These are phyloP conservation scores for Tricholaema leucomelas DNA, from an alignment of 2,113 vertebrate species.

Conservation along the genomic window DNA sequence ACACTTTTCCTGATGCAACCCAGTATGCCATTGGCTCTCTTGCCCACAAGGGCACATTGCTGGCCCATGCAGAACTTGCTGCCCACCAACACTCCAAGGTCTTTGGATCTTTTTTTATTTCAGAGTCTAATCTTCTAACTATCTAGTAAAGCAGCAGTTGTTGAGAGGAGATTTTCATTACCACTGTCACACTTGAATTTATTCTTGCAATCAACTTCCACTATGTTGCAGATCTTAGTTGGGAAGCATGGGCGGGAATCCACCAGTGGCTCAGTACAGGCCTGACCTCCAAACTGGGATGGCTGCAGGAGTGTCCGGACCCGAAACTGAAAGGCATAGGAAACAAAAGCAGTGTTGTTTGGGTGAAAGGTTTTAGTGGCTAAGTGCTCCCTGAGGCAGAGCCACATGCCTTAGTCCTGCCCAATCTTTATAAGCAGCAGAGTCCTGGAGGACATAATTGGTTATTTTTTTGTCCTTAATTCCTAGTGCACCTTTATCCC, in stretches of 20 bases:
- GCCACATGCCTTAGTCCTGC: not conserved
- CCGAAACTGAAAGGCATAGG: slow-evolving; percentile 78
- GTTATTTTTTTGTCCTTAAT: not conserved
- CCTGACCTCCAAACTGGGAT: slow-evolving; percentile 87
- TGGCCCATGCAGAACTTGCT: too few relatives aligned
- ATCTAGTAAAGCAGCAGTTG: not conserved
- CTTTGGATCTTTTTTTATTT: not conserved
- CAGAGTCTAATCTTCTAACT: not conserved
- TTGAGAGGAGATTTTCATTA: slow-evolving; percentile 22
- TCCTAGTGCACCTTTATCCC: rapidly evolving
- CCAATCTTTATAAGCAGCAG: not conserved
- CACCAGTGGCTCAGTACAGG: slow-evolving; percentile 76
- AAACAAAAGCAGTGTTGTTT: not conserved
- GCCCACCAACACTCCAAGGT: too few relatives aligned
- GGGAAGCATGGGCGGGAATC: slow-evolving; percentile 82
- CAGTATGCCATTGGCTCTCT: too few relatives aligned
- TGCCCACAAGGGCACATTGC: too few relatives aligned
- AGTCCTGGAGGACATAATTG: not conserved
- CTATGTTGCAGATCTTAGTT: slow-evolving; percentile 81
- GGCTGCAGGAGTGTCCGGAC: slow-evolving; percentile 77
- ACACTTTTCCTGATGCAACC: too few relatives aligned
- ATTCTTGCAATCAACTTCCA: slow-evolving; percentile 80
- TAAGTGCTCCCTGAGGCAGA: not conserved
- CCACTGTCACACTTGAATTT: slow-evolving; percentile 88
- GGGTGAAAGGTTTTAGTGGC: not conserved